Conservation (phyloP, 2,888 invertebrate species). For the Protonemura montana region DNA sequence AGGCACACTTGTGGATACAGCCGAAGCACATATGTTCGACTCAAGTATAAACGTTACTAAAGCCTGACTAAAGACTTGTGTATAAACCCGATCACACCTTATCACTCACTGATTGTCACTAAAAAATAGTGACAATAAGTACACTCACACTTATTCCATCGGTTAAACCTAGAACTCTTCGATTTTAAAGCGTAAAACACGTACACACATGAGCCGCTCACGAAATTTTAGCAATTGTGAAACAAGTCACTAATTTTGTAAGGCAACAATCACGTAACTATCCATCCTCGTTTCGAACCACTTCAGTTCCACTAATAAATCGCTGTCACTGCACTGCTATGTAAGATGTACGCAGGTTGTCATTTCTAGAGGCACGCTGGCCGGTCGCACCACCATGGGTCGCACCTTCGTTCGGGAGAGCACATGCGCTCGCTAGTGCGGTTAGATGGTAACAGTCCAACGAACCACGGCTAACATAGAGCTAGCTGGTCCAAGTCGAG, state of each 20-base stretch:
- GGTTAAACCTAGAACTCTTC: not conserved
- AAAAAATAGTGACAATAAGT: not conserved
- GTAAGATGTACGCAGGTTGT: not conserved
- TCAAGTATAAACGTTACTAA: not conserved
- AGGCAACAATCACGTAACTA: not conserved
- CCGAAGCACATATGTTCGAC: not conserved
- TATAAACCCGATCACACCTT: not conserved
- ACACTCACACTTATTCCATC: not conserved
- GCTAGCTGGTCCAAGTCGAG: too few species aligned
- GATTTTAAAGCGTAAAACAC: not conserved
- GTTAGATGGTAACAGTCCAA: not conserved
- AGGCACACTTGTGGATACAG: not conserved
- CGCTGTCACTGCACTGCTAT: not conserved
- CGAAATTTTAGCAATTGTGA: not conserved
- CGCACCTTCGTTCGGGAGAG: not conserved
- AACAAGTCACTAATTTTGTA: not conserved
- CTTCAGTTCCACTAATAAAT: not conserved
- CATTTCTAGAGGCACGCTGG: not conserved
- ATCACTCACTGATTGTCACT: not conserved
- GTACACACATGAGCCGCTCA: not conserved
- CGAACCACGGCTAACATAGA: not conserved
- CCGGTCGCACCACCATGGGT: not conserved
- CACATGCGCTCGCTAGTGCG: not conserved
- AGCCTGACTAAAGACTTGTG: not conserved
- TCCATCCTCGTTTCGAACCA: not conserved